Percentiles rank a stretch among this genome's conserved stretches.
Conservation (phyloP, 2,888 invertebrate genomes). For the Scaptomyza cyrtandrae region DNA sequence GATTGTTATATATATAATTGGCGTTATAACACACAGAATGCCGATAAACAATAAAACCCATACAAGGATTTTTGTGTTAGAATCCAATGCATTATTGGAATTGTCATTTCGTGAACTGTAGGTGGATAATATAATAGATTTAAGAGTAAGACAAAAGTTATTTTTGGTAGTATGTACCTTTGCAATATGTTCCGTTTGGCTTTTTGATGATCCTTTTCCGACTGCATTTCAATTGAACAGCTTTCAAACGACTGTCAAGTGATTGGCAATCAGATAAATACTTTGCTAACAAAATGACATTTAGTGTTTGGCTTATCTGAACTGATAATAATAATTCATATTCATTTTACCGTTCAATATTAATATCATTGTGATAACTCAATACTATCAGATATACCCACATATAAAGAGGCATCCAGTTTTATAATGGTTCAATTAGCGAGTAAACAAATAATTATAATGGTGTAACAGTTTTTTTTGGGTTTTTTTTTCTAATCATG, state of each 20-base stretch:
- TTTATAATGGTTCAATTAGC: background rate
- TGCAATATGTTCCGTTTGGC: background rate
- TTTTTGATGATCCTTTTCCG: background rate
- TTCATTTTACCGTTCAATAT: conserved; percentile 36
- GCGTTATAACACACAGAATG: conserved; percentile 52
- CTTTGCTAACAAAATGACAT: conserved; percentile 19
- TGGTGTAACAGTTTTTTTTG: background rate
- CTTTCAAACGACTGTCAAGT: conserved; percentile 31
- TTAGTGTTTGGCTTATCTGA: conserved; percentile 41
- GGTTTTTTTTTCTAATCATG: no score
- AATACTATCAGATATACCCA: background rate
- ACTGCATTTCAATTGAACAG: conserved; percentile 31
- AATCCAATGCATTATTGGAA: conserved; percentile 11
- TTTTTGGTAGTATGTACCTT: conserved; percentile 7
- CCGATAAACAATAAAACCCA: conserved; percentile 60
- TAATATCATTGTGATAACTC: conserved; percentile 37
- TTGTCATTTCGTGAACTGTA: conserved; percentile 1
- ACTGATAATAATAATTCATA: conserved; percentile 40
- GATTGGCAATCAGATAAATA: conserved; percentile 15
- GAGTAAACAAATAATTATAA: background rate
- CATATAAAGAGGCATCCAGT: background rate
- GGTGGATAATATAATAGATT: background rate
- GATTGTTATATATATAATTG: conserved; percentile 50
- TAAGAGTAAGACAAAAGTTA: background rate
- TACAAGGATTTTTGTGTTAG: conserved; percentile 45